Conservation (phyloP, 2,797 vertebrate species). For the Choloepus didactylus region DNA sequence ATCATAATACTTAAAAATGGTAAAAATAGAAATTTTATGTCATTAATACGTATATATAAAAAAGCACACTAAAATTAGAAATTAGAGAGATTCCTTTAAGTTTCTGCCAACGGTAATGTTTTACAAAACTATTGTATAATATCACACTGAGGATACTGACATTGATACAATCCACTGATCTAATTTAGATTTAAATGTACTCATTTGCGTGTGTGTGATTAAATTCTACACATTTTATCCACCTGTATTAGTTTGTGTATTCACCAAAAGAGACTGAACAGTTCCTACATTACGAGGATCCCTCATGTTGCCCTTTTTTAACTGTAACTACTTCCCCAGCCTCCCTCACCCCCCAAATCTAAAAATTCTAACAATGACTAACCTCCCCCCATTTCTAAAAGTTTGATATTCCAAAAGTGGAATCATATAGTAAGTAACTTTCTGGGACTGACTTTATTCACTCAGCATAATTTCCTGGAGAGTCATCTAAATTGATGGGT, state of each 20-base stretch:
- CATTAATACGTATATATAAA: no score
- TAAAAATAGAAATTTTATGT: no score
- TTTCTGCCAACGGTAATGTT: not conserved
- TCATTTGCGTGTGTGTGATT: not conserved
- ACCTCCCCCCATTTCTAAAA: constrained; percentile 2
- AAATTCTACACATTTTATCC: constrained; percentile 3
- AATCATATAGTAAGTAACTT: not conserved
- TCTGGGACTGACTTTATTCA: not conserved
- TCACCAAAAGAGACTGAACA: no score
- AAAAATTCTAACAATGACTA: not conserved
- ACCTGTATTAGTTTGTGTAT: not conserved
- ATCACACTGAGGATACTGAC: not conserved
- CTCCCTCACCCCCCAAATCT: not conserved
- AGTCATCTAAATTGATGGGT: not conserved
- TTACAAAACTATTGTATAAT: constrained; percentile 31
- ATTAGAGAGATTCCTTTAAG: not conserved
- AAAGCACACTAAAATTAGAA: no score
- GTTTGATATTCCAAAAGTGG: not conserved
- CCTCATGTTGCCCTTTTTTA: not conserved
- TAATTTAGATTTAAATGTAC: constrained; percentile 9
- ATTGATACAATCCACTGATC: not conserved
- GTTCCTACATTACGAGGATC: not conserved
- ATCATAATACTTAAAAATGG: no score
- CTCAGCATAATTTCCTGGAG: not conserved
- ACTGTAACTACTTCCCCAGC: not conserved